phyloP scores from a whole-genome alignment of 2,888 invertebrate genomes.

The Flexamia atlantica region DNA sequence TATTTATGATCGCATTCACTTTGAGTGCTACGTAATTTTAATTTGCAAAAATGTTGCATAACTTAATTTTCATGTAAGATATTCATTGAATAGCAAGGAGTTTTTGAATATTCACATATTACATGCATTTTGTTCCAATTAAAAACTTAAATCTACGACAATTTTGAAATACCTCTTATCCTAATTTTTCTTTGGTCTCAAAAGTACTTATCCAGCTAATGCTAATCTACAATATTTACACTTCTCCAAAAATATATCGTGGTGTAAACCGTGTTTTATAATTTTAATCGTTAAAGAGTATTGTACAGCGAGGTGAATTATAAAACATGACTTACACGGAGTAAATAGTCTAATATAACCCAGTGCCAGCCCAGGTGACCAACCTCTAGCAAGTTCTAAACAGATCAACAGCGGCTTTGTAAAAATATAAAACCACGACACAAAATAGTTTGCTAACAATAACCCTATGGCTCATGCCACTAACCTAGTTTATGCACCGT shows the following conservation, averaged over 20 bases:
- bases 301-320: neutral
- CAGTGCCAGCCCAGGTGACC: constrained; percentile 34
- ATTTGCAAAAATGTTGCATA: too few relatives aligned
- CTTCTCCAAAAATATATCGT: constrained; percentile 28
- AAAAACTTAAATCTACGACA: too few relatives aligned
- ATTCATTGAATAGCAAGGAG: too few relatives aligned
- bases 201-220: constrained; percentile 16
- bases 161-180: too few relatives aligned
- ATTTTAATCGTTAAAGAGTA: neutral
- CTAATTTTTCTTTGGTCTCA: constrained; percentile 22
- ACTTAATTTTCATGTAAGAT: too few relatives aligned
- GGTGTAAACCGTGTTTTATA: constrained; percentile 28
- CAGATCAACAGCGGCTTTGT: constrained; percentile 20
- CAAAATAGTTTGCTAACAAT: constrained; percentile 27
- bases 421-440: constrained; percentile 58
- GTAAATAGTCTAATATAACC: constrained; percentile 29
- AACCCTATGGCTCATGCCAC: constrained; percentile 11
- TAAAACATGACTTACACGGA: constrained; percentile 11
- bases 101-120: too few relatives aligned
- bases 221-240: constrained; percentile 25
- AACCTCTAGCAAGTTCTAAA: neutral
- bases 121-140: too few relatives aligned
- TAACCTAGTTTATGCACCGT: constrained; percentile 36
- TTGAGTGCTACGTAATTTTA: too few relatives aligned
- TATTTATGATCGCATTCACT: too few relatives aligned